phyloP scores from a whole-genome alignment of 2,797 vertebrate species.

The Falco cherrug region DNA sequence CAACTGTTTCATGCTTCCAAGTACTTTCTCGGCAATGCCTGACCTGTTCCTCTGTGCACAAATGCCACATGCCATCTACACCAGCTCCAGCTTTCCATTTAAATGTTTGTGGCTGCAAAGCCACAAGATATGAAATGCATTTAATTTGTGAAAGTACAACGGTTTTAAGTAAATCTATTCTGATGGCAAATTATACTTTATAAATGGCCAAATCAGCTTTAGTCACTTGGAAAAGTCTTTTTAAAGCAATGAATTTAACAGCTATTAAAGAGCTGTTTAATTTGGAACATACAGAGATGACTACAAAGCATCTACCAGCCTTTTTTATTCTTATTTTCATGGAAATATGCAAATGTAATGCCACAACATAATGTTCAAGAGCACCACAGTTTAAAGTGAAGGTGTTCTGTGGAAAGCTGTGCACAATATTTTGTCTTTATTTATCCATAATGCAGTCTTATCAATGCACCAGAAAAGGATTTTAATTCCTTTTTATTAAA shows the following conservation, averaged over 20 bases:
- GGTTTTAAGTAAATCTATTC: neutral
- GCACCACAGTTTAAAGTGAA: neutral
- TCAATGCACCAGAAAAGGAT: neutral
- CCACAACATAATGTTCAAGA: neutral
- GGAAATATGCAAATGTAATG: neutral
- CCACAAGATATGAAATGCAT: neutral
- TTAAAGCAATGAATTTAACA: neutral
- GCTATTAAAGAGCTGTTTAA: neutral
- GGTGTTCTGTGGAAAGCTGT: neutral
- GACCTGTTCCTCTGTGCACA: neutral
- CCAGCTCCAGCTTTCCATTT: neutral
- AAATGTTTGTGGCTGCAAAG: neutral
- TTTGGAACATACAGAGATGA: neutral
- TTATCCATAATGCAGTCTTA: neutral
- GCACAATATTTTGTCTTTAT: neutral
- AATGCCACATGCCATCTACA: rapidly evolving
- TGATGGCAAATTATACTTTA: neutral
- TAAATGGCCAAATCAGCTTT: neutral
- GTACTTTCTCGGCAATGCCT: neutral
- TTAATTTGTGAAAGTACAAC: neutral
- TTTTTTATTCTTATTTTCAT: neutral
- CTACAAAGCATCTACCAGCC: neutral
- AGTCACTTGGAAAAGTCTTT: neutral
- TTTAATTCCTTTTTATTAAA: neutral
- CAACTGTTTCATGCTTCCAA: neutral